These are phyloP conservation scores for Epinotia nisella DNA, from an alignment of 2,888 invertebrate species.

Conservation along the genomic window DNA sequence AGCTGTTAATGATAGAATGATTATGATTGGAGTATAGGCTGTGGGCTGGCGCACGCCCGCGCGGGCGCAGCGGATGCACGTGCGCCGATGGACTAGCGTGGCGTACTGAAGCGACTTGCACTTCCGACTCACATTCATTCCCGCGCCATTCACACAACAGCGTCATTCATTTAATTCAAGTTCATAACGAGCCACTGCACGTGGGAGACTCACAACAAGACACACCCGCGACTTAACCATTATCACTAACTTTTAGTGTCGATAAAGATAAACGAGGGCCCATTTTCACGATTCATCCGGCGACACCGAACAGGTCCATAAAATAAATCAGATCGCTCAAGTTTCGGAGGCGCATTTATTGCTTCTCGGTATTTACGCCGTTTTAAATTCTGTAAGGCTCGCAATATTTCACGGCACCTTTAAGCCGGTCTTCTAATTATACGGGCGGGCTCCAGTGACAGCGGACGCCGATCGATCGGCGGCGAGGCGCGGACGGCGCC, in stretches of 20 bases:
- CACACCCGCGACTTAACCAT: conserved; percentile 60
- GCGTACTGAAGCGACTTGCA: conserved; percentile 74
- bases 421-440: conserved; percentile 76
- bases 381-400: conserved; percentile 70
- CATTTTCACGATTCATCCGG: conserved; percentile 57
- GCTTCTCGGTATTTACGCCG: conserved; percentile 72
- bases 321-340: conserved; percentile 73
- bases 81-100: conserved; percentile 74
- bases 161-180: conserved; percentile 83
- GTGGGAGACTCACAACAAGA: conserved; percentile 68
- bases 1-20: neutral
- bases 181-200: conserved; percentile 74
- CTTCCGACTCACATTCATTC: conserved; percentile 82
- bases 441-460: conserved; percentile 64
- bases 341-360: conserved; percentile 67
- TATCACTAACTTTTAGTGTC: conserved; percentile 65
- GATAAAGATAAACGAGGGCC: conserved; percentile 62
- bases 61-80: conserved; percentile 65
- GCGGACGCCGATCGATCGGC: conserved; percentile 55
- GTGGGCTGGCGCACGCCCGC: conserved; percentile 25
- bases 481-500: conserved; percentile 38
- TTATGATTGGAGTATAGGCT: conserved; percentile 5
- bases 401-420: conserved; percentile 77
- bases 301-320: conserved; percentile 61
- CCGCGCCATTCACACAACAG: conserved; percentile 82